phyloP scores from a whole-genome alignment of 2,888 invertebrate species.

The Falcaria lacertinaria region DNA sequence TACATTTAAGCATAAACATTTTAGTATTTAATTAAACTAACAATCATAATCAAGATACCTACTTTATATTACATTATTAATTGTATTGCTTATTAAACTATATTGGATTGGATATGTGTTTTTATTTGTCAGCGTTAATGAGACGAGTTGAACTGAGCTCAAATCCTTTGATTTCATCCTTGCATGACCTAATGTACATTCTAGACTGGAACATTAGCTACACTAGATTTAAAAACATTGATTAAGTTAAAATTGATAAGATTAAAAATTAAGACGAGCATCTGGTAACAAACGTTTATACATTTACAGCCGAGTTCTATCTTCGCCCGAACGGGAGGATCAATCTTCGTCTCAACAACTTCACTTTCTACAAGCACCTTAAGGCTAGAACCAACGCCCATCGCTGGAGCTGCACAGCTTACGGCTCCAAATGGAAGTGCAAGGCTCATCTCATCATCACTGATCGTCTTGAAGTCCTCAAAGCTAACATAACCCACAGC shows the following conservation, averaged over 20 bases:
- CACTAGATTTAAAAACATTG: too few species aligned
- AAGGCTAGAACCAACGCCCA: slow-evolving; percentile 59
- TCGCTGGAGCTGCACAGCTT: slow-evolving; percentile 68
- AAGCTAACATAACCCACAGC: slow-evolving; percentile 55
- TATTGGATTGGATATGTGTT: background rate
- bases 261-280: background rate
- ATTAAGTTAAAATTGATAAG: background rate
- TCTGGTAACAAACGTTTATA: background rate
- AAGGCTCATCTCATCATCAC: slow-evolving; percentile 65
- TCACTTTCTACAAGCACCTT: slow-evolving; percentile 65
- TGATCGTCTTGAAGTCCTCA: slow-evolving; percentile 58
- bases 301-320: slow-evolving; percentile 52
- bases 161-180: too few species aligned
- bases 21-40: background rate
- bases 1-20: background rate
- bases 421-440: slow-evolving; percentile 65
- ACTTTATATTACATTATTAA: background rate
- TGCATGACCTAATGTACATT: too few species aligned
- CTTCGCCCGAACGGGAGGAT: slow-evolving; percentile 62
- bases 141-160: too few species aligned
- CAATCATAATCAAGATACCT: background rate
- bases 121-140: background rate
- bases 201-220: too few species aligned
- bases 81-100: background rate
- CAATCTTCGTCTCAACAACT: slow-evolving; percentile 64